Percentiles rank a stretch among this genome's conserved stretches.
These are phyloP conservation scores for Gnatocerus cornutus DNA, from an alignment of 2,888 invertebrate species.

Conservation along the genomic window DNA sequence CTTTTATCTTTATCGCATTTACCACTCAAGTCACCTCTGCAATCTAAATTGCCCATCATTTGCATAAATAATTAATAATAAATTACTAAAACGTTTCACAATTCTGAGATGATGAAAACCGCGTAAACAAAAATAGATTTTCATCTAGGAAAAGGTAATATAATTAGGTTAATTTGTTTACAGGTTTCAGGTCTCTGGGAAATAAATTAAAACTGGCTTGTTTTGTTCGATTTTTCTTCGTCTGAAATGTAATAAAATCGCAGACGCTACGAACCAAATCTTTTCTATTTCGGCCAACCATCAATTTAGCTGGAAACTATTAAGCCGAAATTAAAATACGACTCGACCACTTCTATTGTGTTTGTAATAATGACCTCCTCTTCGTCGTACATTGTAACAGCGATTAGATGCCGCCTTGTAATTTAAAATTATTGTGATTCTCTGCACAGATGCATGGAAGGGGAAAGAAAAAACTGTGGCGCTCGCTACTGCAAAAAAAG, in stretches of 20 bases:
- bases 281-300: constrained; percentile 23
- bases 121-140: background rate
- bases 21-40: constrained; percentile 6
- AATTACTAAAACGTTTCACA: constrained; percentile 6
- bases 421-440: constrained; percentile 59
- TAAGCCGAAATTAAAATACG: constrained; percentile 46
- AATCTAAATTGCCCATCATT: constrained; percentile 7
- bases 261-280: constrained; percentile 10
- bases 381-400: constrained; percentile 35
- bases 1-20: constrained; percentile 13
- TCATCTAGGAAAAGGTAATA: background rate
- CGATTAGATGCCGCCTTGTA: constrained; percentile 60
- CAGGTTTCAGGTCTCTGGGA: background rate
- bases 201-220: background rate
- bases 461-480: background rate
- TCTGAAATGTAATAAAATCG: constrained; percentile 4
- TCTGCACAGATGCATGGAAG: constrained; percentile 23
- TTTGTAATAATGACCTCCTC: constrained; percentile 45
- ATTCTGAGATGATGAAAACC: constrained; percentile 2
- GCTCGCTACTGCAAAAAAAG: background rate
- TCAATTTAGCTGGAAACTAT: constrained; percentile 44
- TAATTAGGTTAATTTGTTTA: background rate
- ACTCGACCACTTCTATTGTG: constrained; percentile 46
- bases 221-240: background rate
- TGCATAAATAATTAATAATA: constrained; percentile 23